Base-by-base conservation (phyloP, 2,113 vertebrate genomes). In the Lophotis ruficrista region DNA sequence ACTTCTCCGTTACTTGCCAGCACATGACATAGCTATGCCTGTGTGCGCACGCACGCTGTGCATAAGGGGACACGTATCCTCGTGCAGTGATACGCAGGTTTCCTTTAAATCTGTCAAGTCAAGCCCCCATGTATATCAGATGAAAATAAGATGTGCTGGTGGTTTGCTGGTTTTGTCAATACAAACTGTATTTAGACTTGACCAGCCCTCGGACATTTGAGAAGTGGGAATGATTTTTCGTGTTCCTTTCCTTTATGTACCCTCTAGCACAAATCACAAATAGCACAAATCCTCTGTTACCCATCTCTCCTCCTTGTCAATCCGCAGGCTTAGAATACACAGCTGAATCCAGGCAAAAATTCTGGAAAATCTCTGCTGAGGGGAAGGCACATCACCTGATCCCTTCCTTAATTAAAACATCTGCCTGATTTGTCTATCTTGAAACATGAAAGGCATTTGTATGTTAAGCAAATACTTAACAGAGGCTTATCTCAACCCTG, bases 1-100 rank as follows among this genome's bases (percentile, higher is more conserved):
- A 50, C 41, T 76, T 87, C 91, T 94, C 87, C 0, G 0, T 94
- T 93, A 77, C 94, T 94, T 95, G 96, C 93, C 87, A 91, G 73
- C 70, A 94, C 91, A 91, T 37, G 91, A 93, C 54, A 41, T 4
- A 90, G 75, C 75, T 76, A 45, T 80, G 87, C 65, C 64, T 86
- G 35, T 56, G 53, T 56, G 71, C 17, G 4, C 5, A 4, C 73
- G 79, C 75, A 17, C 30, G 38, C 61, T 82, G 60, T 45, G 19
- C 41, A 2, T 22, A 45, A 69, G 50, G 28, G 54, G 35, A 30
- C n/a, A 4, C 5, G 14, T 30, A 65, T 57, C 69, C 43, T 75
- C 41, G 35, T 84, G 77, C 69, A 60, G 17, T 10, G 73, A 35
- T 61, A 60, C 24, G 53, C 45, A 48, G 27, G 57, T 85, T 93